Base-by-base conservation (phyloP, 1,140 invertebrate species). In the Panagrolaimus sp. region DNA sequence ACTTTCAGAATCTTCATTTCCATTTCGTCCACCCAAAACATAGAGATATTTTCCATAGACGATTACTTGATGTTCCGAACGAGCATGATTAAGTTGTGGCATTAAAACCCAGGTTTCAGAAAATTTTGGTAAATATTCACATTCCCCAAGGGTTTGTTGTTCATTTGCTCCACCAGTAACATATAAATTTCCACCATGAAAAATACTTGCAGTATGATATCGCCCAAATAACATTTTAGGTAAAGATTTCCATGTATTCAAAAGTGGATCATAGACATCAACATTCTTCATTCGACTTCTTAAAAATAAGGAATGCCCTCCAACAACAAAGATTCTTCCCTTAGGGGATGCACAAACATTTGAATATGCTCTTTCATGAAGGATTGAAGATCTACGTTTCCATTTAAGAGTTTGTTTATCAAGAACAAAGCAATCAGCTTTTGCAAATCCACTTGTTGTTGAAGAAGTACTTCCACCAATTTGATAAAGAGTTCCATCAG, bases 181-280 rank as follows among this genome's bases (percentile, higher is more conserved):
- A 17, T 26, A 26, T 14, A 58, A 21, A 14, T 21, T n/a, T 2
- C 52, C 52, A 12, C 1, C 10, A 8, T 10, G 3, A 17, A 26
- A 58, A 28, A 21, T 58, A 28, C 21, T 28, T 26, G 15, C 52
- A 6, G 52, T n/a, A 10, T 58, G 21, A 28, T 58, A 58, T 14
- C 52, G 0, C 8, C 52, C 52, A 28, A n/a, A 12, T 4, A 58
- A 26, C 52, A 58, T 58, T 24, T 58, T 58, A 12, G 52, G 52
- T 0, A 58, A 14, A n/a, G 52, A 58, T 26, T 58, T 58, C 52
- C 52, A 58, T 12, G 52, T 58, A 17, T 58, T 58, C 52, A 12
- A 21, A 24, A 12, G 14, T 14, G 15, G 15, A 10, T 21, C 28
- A 24, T 58, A 58, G 15, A 58, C 21, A 21, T 58, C 52, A 38